A percentile compares a stretch with the other conserved stretches of the same genome.
Conservation (phyloP, 2,888 invertebrate species). For the Aquatica leii region DNA sequence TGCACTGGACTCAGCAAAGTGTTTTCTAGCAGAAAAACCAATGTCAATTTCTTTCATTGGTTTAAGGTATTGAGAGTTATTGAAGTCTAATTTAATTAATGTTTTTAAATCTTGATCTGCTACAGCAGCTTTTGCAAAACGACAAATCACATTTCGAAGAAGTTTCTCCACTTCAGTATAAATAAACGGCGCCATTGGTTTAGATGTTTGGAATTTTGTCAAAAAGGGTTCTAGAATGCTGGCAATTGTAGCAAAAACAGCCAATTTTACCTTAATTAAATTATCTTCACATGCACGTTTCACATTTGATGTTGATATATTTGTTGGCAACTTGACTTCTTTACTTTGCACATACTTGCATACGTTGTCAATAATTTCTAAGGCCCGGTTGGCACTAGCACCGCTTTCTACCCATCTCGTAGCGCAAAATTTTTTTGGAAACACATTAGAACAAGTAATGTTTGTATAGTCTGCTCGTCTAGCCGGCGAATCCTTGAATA, state of each 20-base stretch:
- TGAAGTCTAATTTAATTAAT: too few relatives aligned
- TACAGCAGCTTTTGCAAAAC: neutral
- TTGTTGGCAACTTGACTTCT: neutral
- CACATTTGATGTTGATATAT: neutral
- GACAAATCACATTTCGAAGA: neutral
- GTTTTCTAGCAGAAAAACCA: neutral
- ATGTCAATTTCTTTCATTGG: neutral
- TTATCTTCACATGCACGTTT: neutral
- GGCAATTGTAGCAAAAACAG: neutral
- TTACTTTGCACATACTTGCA: neutral
- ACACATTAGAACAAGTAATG: neutral
- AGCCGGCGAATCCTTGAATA: slow-evolving; percentile 14
- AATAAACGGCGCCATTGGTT: neutral
- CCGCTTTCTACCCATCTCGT: slow-evolving; percentile 1
- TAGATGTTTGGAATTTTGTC: neutral
- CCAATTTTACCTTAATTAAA: slow-evolving; percentile 1
- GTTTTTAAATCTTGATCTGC: too few relatives aligned
- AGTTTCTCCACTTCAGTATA: neutral
- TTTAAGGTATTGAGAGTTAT: neutral
- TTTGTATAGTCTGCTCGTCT: slow-evolving; percentile 2
- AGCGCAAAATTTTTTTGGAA: slow-evolving; percentile 12
- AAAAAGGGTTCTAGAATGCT: neutral
- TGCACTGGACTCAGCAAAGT: neutral
- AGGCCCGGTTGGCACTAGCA: neutral
- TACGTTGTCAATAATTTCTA: slow-evolving; percentile 4